Base-by-base conservation (phyloP, 2,113 vertebrate genomes). In the Vireo altiloquus region DNA sequence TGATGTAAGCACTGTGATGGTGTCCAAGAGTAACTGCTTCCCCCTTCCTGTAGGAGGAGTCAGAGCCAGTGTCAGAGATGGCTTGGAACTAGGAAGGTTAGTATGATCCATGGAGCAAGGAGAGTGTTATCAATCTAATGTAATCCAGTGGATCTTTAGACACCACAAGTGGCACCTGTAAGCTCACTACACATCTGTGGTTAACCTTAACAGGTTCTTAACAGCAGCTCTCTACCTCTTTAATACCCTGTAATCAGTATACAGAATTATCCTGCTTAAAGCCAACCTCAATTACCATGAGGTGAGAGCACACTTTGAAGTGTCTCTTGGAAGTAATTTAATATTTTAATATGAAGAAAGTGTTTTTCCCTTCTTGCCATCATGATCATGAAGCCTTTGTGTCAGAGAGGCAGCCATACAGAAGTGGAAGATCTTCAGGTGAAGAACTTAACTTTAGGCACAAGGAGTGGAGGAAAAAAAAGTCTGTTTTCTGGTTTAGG, bases 251-350 rank as follows among this genome's bases (percentile, higher is more conserved):
- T 79, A 91, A 56, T 64, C 19, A 39, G 49, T 46, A 33, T 57
- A 53, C n/a, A 64, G 79, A 94, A 76, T 91, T 64, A 82, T 69
- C 49, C 64, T 82, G 46, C 81, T 82, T 87, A 91, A 89, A 95
- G 65, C 61, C 70, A 85, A 16, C 57, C 15, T 72, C 40, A 84
- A 59, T 87, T 92, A 75, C 53, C 12, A 12, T 80, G 76, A 92
- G 60, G 54, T 80, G 77, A 95, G 61, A 84, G 52, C 52, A 39
- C 0, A 0, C 57, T 93, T 94, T 88, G 57, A 91, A 79, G 63
- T 94, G 57, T 84, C 22, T 78, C 25, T 82, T 92, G 81, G 14
- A 87, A 94, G 65, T 53, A 60, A 59, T 87, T 82, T 79, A 76
- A 70, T 89, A 44, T 75, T 89, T 40, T 68, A 39, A 70, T 52